Evolutionary conservation across 2,888 invertebrate genomes (phyloP).

Genomic region (Drosophila meridiana): DNA sequence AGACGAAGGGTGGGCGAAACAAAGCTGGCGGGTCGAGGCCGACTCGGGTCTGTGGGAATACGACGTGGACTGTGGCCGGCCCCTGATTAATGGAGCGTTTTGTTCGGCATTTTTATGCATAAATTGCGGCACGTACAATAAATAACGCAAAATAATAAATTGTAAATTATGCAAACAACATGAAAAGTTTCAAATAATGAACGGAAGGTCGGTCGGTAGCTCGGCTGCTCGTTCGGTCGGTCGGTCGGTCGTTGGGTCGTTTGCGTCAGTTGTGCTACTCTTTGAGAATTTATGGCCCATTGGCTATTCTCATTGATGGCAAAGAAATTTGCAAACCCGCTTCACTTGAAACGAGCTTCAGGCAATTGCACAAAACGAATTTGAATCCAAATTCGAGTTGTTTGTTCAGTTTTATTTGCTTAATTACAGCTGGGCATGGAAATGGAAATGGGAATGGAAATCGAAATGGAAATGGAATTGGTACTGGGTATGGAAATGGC

Average conservation of each 20-base stretch:
- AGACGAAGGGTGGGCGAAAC: background rate
- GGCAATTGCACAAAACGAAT: slow-evolving; percentile 45
- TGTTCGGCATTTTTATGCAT: slow-evolving; percentile 72
- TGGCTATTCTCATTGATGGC: slow-evolving; percentile 56
- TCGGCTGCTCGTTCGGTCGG: background rate
- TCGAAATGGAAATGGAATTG: slow-evolving; percentile 25
- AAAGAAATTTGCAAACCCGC: slow-evolving; percentile 76
- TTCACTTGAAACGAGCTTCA: slow-evolving; percentile 55
- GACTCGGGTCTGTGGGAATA: slow-evolving; percentile 62
- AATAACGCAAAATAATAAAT: slow-evolving; percentile 79
- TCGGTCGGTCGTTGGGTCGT: slow-evolving; percentile 35
- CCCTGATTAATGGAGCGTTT: slow-evolving; percentile 78
- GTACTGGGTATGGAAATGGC: slow-evolving; percentile 23
- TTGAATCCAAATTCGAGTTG: slow-evolving; percentile 10
- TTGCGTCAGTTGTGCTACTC: slow-evolving; percentile 43
- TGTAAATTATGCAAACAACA: slow-evolving; percentile 76
- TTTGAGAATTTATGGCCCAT: slow-evolving; percentile 58
- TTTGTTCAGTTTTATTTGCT: slow-evolving; percentile 43
- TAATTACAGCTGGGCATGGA: slow-evolving; percentile 34
- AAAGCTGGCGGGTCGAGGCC: slow-evolving; percentile 31
- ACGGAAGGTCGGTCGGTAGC: slow-evolving; percentile 56
- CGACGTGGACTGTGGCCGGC: slow-evolving; percentile 37
- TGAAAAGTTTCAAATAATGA: slow-evolving; percentile 72
- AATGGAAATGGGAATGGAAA: slow-evolving; percentile 34
- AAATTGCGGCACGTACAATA: slow-evolving; percentile 76